A percentile compares a stretch with the other conserved stretches of the same genome.
phyloP scores from a whole-genome alignment of 2,888 invertebrate species.

The Netelia inedita region DNA sequence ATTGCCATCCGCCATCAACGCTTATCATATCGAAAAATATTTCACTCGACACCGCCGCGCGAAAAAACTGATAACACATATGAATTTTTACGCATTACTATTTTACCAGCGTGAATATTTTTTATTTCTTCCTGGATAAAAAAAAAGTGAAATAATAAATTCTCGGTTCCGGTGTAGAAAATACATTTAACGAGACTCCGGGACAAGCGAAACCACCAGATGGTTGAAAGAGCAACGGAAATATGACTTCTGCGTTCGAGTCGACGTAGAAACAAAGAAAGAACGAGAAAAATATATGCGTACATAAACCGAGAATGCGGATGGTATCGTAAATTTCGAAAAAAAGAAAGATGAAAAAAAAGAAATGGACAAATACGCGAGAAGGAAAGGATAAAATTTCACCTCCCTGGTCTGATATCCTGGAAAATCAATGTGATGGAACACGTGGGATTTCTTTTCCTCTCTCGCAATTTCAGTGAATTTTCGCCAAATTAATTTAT shows the following conservation, averaged over 20 bases:
- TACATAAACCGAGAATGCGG: background rate
- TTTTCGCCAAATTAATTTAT: no score
- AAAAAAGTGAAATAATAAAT: background rate
- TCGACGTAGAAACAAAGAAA: conserved; percentile 14
- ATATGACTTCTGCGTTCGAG: conserved; percentile 9
- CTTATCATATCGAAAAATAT: no score
- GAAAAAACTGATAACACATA: no score
- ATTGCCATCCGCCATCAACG: no score
- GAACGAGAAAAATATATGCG: conserved; percentile 4
- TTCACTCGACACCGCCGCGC: no score
- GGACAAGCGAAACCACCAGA: background rate
- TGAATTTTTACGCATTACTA: no score
- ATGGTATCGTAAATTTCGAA: conserved; percentile 11
- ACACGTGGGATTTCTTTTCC: background rate
- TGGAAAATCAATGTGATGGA: background rate
- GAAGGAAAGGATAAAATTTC: conserved; percentile 11
- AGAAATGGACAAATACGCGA: background rate
- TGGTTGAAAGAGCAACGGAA: conserved; percentile 1
- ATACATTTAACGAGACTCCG: background rate
- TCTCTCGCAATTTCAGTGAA: background rate
- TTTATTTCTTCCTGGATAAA: background rate
- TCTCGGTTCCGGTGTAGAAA: background rate
- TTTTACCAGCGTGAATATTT: no score
- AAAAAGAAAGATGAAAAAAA: no score
- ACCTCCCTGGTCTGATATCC: background rate